A percentile compares a stretch with the other conserved stretches of the same genome.
These are phyloP conservation scores for Platycheirus albimanus DNA, from an alignment of 2,888 invertebrate genomes.

Conservation along the genomic window DNA sequence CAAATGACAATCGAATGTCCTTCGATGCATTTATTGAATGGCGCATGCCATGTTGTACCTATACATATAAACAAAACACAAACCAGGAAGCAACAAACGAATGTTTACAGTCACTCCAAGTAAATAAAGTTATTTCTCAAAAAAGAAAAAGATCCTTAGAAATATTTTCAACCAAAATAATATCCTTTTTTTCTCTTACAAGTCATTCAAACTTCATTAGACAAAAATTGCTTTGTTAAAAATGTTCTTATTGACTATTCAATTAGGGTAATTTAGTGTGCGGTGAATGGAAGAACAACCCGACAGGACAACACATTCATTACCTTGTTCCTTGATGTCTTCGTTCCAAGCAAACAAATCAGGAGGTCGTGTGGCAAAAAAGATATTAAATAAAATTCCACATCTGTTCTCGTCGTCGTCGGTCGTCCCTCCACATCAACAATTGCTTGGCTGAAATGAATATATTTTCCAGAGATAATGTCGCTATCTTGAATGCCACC, in stretches of 20 bases:
- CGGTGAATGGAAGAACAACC: conserved; percentile 38
- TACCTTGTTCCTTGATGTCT: conserved; percentile 28
- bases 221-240: conserved; percentile 60
- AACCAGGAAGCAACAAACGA: conserved; percentile 64
- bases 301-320: conserved; percentile 45
- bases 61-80: no score
- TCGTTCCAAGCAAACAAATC: conserved; percentile 47
- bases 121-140: conserved; percentile 59
- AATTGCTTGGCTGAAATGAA: conserved; percentile 41
- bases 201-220: conserved; percentile 72
- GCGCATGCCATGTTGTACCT: conserved; percentile 68
- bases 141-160: conserved; percentile 17
- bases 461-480: conserved; percentile 38
- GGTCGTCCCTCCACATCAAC: conserved; percentile 38
- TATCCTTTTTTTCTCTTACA: conserved; percentile 50
- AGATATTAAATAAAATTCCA: conserved; percentile 27
- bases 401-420: conserved; percentile 50
- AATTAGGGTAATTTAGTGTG: conserved; percentile 64
- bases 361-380: conserved; percentile 57
- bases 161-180: conserved; percentile 7
- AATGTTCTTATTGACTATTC: conserved; percentile 70
- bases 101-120: conserved; percentile 51
- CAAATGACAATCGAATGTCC: conserved; percentile 70
- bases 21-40: conserved; percentile 63
- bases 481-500: conserved; percentile 46